Percentiles rank a stretch among this genome's conserved stretches.
phyloP scores from a whole-genome alignment of 2,797 vertebrate species.

The Cossypha polioptera region DNA sequence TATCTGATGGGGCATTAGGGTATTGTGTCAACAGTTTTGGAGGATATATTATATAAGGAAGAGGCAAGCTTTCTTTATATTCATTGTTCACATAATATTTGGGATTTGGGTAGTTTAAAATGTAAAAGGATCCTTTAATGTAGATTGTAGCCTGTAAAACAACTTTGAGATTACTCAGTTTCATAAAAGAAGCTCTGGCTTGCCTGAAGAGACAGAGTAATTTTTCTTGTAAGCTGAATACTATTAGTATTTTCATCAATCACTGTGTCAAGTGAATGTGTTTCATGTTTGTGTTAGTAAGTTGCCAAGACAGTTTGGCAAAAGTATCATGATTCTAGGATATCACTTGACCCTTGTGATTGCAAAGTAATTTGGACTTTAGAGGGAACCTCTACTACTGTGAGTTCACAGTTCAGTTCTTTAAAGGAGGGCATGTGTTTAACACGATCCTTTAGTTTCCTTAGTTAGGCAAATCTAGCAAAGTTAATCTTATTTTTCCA shows the following conservation, averaged over 20 bases:
- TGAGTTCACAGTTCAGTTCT: neutral
- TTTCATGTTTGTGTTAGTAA: slow-evolving; percentile 9
- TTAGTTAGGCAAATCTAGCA: neutral
- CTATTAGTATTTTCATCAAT: neutral
- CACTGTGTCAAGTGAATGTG: neutral
- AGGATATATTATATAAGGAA: neutral
- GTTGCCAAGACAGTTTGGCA: neutral
- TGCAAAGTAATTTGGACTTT: neutral
- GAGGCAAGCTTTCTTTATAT: neutral
- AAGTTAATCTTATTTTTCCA: neutral
- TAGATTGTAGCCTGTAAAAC: neutral
- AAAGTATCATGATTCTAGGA: neutral
- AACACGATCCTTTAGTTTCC: neutral
- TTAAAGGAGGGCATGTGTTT: neutral
- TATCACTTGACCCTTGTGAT: neutral
- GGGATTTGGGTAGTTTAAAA: neutral
- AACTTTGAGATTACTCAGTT: neutral
- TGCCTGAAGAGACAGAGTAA: neutral
- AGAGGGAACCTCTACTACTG: neutral
- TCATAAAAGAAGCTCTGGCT: neutral
- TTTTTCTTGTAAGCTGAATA: neutral
- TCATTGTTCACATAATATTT: neutral
- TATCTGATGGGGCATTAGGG: neutral
- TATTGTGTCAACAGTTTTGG: neutral
- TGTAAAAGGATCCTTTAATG: neutral